phyloP scores from a whole-genome alignment of 2,797 vertebrate genomes.

The Sus cebifrons region DNA sequence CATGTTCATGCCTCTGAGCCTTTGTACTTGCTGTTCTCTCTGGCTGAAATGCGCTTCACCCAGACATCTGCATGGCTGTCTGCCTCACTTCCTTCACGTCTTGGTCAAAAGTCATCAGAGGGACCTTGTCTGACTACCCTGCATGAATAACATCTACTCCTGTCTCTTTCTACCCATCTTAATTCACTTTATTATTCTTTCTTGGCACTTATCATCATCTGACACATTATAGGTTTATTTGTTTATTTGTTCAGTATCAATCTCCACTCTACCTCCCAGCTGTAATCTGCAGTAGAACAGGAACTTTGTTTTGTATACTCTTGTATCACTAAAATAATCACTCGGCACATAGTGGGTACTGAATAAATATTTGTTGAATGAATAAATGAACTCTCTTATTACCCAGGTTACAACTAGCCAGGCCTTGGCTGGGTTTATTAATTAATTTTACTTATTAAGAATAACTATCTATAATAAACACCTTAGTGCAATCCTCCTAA shows the following conservation, averaged over 20 bases:
- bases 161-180: not conserved
- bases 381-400: constrained; percentile 49
- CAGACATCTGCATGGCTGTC: not conserved
- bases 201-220: not conserved
- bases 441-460: constrained; percentile 56
- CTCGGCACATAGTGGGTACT: not conserved
- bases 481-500: not conserved
- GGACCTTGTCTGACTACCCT: not conserved
- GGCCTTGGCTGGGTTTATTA: not conserved
- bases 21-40: not conserved
- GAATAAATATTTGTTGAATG: constrained; percentile 64
- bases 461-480: not conserved
- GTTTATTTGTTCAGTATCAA: constrained; percentile 35
- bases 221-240: not conserved
- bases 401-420: not conserved
- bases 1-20: not conserved
- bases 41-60: not conserved
- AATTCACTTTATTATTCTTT: constrained; percentile 30
- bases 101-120: constrained; percentile 10
- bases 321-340: constrained; percentile 64
- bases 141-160: not conserved
- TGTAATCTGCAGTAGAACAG: not conserved
- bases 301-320: constrained; percentile 46
- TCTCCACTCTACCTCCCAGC: not conserved
- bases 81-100: not conserved